Evolutionary conservation across 2,113 vertebrate species (phyloP).

Genomic region (Anoura caudifer): DNA sequence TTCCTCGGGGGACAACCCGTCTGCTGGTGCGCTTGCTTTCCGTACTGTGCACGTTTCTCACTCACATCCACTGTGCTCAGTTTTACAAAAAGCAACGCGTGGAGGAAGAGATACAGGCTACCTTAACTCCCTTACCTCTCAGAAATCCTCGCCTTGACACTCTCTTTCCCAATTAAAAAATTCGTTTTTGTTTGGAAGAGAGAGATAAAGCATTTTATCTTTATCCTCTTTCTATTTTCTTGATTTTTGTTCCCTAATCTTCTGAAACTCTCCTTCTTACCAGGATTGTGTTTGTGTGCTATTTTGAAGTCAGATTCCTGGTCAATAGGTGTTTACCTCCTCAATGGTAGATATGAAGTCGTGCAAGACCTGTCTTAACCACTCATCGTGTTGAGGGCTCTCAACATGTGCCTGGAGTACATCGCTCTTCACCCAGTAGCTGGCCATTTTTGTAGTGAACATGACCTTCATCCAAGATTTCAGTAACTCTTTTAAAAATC

Average conservation of each 20-base stretch:
- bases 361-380: background rate
- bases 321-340: background rate
- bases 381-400: background rate
- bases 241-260: background rate
- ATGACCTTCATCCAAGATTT: background rate
- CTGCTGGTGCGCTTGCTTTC: background rate
- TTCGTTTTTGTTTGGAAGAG: background rate
- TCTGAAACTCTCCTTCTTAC: background rate
- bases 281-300: background rate
- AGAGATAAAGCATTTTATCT: background rate
- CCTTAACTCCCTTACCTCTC: background rate
- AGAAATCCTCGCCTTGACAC: constrained; percentile 12
- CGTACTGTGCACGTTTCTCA: background rate
- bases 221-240: background rate
- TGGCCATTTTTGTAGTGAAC: background rate
- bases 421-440: background rate
- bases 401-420: background rate
- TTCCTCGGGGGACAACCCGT: background rate
- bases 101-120: background rate
- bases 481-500: background rate
- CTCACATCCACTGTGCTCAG: background rate
- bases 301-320: background rate
- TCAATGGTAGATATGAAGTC: background rate
- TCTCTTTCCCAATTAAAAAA: background rate
- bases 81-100: background rate